phyloP scores from a whole-genome alignment of 2,888 invertebrate species.

The Cephus nigrinus region DNA sequence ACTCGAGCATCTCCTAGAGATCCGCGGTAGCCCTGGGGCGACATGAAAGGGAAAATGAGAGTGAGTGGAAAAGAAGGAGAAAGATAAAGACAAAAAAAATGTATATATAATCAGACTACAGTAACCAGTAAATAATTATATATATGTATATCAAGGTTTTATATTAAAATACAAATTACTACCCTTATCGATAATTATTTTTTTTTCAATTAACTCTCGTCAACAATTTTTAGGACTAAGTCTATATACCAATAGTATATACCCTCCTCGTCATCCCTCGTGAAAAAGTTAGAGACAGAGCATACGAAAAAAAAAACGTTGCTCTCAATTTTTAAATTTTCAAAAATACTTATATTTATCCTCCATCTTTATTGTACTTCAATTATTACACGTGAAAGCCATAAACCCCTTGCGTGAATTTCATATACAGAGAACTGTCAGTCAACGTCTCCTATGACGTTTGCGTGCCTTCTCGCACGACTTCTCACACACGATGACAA shows the following conservation, averaged over 20 bases:
- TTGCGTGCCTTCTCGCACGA: no score
- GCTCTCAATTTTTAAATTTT: not conserved
- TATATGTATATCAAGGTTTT: no score
- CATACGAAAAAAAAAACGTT: not conserved
- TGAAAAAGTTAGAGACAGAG: not conserved
- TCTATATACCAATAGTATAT: no score
- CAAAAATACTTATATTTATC: not conserved
- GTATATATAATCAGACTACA: not conserved
- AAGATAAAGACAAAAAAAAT: no score
- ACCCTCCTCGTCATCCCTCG: no score
- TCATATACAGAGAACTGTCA: no score
- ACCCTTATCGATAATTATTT: no score
- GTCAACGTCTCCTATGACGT: no score
- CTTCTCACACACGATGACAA: not conserved
- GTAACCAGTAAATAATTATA: not conserved
- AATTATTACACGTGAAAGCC: not conserved
- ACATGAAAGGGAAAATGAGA: not conserved
- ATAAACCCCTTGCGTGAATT: not conserved
- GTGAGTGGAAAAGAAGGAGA: not conserved
- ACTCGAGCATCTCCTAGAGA: slow-evolving; percentile 22
- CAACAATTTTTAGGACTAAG: not conserved
- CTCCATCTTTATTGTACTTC: not conserved
- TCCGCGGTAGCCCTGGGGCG: slow-evolving; percentile 12
- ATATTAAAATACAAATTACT: no score
- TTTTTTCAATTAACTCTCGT: not conserved